These are phyloP conservation scores for Neopelma chrysocephalum DNA, from an alignment of 2,797 vertebrate species.

Conservation along the genomic window DNA sequence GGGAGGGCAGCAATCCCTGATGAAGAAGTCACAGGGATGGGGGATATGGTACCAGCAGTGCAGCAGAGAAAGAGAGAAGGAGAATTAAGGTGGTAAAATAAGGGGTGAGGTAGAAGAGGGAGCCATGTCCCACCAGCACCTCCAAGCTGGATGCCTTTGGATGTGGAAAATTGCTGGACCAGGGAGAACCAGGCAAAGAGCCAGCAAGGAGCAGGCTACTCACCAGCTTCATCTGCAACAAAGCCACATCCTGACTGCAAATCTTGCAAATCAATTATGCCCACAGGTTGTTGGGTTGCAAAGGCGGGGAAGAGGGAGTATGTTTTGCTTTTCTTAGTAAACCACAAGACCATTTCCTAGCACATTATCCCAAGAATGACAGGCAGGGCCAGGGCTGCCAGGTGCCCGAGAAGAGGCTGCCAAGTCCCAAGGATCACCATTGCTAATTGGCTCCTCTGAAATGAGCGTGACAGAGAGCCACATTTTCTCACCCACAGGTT, in stretches of 20 bases:
- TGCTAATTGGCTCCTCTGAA: conserved; percentile 66
- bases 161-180: not conserved
- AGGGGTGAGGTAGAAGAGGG: not conserved
- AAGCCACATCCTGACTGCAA: conserved; percentile 38
- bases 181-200: not conserved
- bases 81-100: not conserved
- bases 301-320: not conserved
- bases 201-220: not conserved
- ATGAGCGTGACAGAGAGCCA: conserved; percentile 60
- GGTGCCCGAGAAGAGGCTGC: conserved; percentile 37
- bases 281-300: conserved; percentile 57
- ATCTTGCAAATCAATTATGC: conserved; percentile 52
- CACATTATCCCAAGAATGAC: conserved; percentile 48
- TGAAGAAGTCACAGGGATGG: too few species aligned
- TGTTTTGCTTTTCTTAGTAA: conserved; percentile 67
- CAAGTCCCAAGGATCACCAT: conserved; percentile 60
- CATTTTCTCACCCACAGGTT: conserved; percentile 65
- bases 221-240: not conserved
- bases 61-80: not conserved
- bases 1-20: not conserved
- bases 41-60: not conserved
- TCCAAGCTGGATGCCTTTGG: not conserved
- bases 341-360: conserved; percentile 58
- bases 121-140: not conserved
- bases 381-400: conserved; percentile 39